Conservation (phyloP, 2,113 vertebrate species). For the Todiramphus saurophagus region DNA sequence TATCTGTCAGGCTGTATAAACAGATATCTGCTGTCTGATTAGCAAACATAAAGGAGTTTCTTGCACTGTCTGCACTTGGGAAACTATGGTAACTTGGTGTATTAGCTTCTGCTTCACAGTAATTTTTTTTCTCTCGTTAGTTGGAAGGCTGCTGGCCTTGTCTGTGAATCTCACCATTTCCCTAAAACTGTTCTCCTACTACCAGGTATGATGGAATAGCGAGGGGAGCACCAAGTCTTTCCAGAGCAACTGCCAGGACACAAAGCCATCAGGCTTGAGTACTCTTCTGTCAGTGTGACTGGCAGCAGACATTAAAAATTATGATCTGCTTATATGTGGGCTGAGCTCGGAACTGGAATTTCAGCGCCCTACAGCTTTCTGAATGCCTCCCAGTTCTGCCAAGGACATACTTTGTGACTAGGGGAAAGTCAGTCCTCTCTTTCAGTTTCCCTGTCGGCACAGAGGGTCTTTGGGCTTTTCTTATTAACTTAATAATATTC, state of each 20-base stretch:
- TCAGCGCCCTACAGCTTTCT: background rate
- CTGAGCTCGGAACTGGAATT: background rate
- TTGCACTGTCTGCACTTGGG: background rate
- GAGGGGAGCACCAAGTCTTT: background rate
- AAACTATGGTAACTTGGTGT: background rate
- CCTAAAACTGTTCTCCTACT: conserved; percentile 61
- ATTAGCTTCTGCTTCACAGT: background rate
- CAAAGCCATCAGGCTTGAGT: background rate
- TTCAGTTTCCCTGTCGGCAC: background rate
- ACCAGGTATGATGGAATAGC: conserved; percentile 30
- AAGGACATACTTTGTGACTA: background rate
- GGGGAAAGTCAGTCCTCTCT: background rate
- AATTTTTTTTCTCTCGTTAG: background rate
- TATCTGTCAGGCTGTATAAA: background rate
- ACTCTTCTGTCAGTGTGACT: rapidly evolving
- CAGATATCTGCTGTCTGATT: background rate
- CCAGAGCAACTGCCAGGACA: background rate
- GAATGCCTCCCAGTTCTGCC: background rate
- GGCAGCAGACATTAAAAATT: background rate
- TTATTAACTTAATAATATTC: background rate
- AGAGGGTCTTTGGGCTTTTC: background rate
- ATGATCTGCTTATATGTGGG: background rate
- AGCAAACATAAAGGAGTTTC: background rate
- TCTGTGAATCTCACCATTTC: conserved; percentile 6
- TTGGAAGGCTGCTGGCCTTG: conserved; percentile 39